phyloP scores from a whole-genome alignment of 2,888 invertebrate genomes.

The Ophonus ardosiacus region DNA sequence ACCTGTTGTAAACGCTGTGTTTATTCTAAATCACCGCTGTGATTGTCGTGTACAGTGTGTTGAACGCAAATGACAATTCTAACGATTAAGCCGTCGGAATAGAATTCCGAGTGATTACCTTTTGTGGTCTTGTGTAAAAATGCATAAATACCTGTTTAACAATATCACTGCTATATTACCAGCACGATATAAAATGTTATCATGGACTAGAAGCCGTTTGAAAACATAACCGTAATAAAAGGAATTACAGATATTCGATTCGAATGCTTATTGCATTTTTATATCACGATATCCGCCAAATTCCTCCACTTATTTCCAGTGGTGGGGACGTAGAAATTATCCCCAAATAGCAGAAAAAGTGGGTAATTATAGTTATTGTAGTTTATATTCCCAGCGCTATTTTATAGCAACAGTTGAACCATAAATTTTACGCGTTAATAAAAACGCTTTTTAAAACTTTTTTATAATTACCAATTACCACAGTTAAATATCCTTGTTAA shows the following conservation, averaged over 20 bases:
- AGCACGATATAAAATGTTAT: constrained; percentile 54
- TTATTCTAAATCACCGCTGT: too few species aligned
- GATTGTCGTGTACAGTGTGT: too few species aligned
- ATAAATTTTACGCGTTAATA: not conserved
- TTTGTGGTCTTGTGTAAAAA: constrained; percentile 12
- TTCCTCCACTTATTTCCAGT: constrained; percentile 9
- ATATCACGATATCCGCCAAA: constrained; percentile 53
- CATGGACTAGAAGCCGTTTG: constrained; percentile 46
- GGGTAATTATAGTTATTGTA: not conserved
- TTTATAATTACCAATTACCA: not conserved
- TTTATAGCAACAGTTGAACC: not conserved
- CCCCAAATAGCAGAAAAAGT: not conserved
- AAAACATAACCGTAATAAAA: constrained; percentile 57
- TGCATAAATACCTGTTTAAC: constrained; percentile 55
- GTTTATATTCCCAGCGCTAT: not conserved
- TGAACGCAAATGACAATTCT: not conserved
- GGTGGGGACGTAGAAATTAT: not conserved
- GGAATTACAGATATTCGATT: constrained; percentile 61
- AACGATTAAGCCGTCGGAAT: not conserved
- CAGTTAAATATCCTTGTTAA: not conserved
- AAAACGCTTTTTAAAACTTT: not conserved
- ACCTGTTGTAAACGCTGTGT: too few species aligned
- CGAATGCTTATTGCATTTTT: constrained; percentile 63
- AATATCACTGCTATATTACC: constrained; percentile 50
- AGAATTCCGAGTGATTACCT: not conserved